These are phyloP conservation scores for Cetoscarus ocellatus DNA, from an alignment of 2,797 vertebrate species.

Conservation along the genomic window DNA sequence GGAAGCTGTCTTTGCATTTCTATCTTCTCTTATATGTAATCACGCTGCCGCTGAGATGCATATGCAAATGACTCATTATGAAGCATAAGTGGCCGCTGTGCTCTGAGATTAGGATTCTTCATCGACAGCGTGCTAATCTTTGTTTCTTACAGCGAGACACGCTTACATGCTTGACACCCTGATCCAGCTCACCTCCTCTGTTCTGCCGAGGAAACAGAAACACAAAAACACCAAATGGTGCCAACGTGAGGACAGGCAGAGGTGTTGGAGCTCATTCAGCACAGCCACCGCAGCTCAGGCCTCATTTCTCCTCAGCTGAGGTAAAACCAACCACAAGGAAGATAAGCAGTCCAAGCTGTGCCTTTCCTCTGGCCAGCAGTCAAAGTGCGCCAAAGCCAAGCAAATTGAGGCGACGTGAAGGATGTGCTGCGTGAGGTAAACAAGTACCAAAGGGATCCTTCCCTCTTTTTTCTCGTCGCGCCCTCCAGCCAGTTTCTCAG, in stretches of 20 bases:
- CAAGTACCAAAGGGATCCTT: conserved; percentile 63
- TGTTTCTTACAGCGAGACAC: conserved; percentile 5
- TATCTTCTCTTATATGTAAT: conserved; percentile 54
- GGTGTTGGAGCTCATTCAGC: conserved; percentile 10
- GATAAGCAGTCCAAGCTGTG: conserved; percentile 38
- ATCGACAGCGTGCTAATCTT: conserved; percentile 17
- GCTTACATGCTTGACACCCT: conserved; percentile 4
- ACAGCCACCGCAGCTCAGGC: conserved; percentile 23
- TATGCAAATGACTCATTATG: conserved; percentile 57
- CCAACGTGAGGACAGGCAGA: background rate
- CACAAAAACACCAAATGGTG: conserved; percentile 14
- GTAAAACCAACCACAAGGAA: conserved; percentile 25
- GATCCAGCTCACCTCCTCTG: background rate
- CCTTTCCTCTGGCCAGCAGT: conserved; percentile 33
- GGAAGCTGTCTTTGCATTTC: conserved; percentile 62
- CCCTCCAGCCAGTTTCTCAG: conserved; percentile 69
- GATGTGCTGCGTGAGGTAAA: conserved; percentile 73
- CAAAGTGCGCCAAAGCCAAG: conserved; percentile 44
- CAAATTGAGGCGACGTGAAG: conserved; percentile 67
- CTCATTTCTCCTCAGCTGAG: conserved; percentile 42
- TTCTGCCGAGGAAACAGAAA: conserved; percentile 7
- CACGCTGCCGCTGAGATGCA: conserved; percentile 23
- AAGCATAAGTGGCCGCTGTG: conserved; percentile 33
- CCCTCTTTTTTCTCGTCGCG: conserved; percentile 44
- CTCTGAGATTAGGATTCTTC: conserved; percentile 30